Percentiles rank a stretch among this genome's conserved stretches.
These are phyloP conservation scores for Benitochromis conjunctus DNA, from an alignment of 2,113 vertebrate species.

Conservation along the genomic window DNA sequence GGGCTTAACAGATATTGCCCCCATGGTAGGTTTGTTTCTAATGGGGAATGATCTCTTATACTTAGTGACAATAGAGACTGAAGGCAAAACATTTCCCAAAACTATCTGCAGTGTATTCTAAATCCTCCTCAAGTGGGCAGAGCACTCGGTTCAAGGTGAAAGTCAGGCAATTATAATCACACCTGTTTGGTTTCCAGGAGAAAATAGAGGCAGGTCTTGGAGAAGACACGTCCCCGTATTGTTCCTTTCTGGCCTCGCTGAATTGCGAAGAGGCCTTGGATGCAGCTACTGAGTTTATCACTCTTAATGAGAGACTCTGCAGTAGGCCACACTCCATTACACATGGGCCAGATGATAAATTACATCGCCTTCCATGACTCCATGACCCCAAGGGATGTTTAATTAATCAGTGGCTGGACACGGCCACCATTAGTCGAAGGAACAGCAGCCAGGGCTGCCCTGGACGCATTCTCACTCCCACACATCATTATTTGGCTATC, in stretches of 20 bases:
- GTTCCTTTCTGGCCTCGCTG: background rate
- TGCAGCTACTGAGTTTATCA: slow-evolving; percentile 59
- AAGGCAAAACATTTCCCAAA: background rate
- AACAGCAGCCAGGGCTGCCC: slow-evolving; percentile 26
- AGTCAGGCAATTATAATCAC: background rate
- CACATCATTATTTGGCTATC: slow-evolving; percentile 40
- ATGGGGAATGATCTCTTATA: background rate
- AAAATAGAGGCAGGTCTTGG: background rate
- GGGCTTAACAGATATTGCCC: background rate
- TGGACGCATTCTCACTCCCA: slow-evolving; percentile 41
- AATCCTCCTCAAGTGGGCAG: background rate
- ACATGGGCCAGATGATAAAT: slow-evolving; percentile 62
- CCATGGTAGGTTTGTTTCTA: background rate
- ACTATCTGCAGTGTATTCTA: background rate
- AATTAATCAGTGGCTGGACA: slow-evolving; percentile 67
- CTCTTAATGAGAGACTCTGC: slow-evolving; percentile 66
- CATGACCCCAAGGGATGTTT: slow-evolving; percentile 60
- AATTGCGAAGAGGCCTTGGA: slow-evolving; percentile 33
- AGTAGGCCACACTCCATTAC: slow-evolving; percentile 65
- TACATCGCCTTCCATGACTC: slow-evolving; percentile 43
- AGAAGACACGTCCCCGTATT: background rate
- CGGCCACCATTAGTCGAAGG: slow-evolving; percentile 38
- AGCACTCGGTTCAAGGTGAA: background rate
- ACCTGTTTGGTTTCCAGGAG: background rate
- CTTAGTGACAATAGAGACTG: background rate